phyloP scores from a whole-genome alignment of 2,888 invertebrate species.

The Gortyna flavago region DNA sequence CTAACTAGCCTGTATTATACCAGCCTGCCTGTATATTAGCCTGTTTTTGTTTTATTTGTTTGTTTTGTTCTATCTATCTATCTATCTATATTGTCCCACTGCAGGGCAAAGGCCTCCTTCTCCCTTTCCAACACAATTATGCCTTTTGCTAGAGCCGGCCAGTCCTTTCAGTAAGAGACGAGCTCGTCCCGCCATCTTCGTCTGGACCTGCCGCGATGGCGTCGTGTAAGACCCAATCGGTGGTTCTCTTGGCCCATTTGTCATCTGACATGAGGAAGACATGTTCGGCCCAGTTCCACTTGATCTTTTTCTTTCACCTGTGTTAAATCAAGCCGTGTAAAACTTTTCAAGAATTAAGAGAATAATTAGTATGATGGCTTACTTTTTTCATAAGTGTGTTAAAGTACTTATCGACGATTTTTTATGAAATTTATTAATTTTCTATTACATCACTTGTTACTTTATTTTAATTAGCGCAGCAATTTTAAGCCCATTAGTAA shows the following conservation, averaged over 20 bases:
- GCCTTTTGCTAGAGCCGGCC: neutral
- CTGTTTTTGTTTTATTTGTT: neutral
- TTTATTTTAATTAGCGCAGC: neutral
- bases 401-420: neutral
- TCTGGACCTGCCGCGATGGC: neutral
- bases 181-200: neutral
- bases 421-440: neutral
- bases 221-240: neutral
- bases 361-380: neutral
- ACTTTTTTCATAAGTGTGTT: neutral
- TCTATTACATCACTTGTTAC: neutral
- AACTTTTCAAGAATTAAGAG: neutral
- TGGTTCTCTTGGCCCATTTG: neutral
- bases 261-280: too few species aligned
- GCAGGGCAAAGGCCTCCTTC: too few species aligned
- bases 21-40: too few species aligned
- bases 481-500: neutral
- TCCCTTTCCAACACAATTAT: too few species aligned
- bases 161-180: neutral
- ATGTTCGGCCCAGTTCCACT: too few species aligned
- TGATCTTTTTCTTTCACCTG: neutral
- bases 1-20: too few species aligned
- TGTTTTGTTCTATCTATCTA: neutral
- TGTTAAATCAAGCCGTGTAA: neutral
- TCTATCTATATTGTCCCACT: too few species aligned